Base-by-base conservation (phyloP, 2,888 invertebrate genomes). In the Cactoblastis cactorum region DNA sequence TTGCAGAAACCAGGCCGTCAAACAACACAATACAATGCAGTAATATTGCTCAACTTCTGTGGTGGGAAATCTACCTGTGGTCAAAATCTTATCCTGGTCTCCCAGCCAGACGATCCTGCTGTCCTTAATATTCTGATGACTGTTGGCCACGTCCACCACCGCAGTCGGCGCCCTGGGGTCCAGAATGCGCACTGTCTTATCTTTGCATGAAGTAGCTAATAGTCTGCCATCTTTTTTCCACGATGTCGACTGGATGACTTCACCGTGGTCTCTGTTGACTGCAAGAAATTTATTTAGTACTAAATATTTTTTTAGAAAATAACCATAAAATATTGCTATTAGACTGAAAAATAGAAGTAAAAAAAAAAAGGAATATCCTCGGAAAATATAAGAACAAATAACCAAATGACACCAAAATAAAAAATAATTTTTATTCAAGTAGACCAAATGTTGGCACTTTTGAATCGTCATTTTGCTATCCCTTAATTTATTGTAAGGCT, bases 91-190 rank as follows among this genome's bases (percentile, higher is more conserved):
- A 55, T 95, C 94, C 62, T 93, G 93, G 64, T 96, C 95, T 1
- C 97, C 97, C 0, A 98, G 88, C 97, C 97, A 98, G 2, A 97
- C 94, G 1, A 97, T 93, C 52, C 98, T 90, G 1, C 97, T 97
- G 70, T 98, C 98, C 80, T 97, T 97, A 58, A 97, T 95, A 73
- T 95, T 96, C 77, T 95, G 95, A 82, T 97, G 97, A 67, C 96
- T 96, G 64, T 93, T 92, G 0, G 94, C 92, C 3, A 91, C 88
- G 65, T 91, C 90, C 48, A 92, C 79, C 52, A 94, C 92, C 0
- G 92, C 83, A 15, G 86, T 80, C 0, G 90, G 69, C 0, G 90
- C 90, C 28, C 96, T 90, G 0, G 97, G 97, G 82, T 98, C 97
- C 62, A 96, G 90, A 33, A 98, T 92, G 49, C 97, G 92, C 0